Base-by-base conservation (phyloP, 2,113 vertebrate genomes). In the Halichoeres trimaculatus region DNA sequence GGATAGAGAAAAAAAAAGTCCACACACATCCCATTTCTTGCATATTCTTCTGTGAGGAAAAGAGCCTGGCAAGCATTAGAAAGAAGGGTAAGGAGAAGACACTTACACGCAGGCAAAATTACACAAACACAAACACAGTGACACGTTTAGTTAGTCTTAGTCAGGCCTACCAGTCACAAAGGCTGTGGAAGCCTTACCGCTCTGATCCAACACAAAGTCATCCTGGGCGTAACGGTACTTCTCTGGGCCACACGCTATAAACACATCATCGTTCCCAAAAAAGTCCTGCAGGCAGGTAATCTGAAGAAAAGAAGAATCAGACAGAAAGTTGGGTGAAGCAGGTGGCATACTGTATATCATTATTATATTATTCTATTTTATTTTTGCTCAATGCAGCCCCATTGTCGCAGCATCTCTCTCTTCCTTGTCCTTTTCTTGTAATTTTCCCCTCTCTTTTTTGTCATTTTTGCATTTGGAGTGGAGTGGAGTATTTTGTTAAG, bases 251-350 rank as follows among this genome's bases (percentile, higher is more conserved):
- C 98, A 99, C 0, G 98, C 98, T 68, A 99, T 96, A 81, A 99
- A 99, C 70, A 99, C 98, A 2, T 99, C 98, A 23, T 99, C 98
- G 5, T 98, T 97, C n/a, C 96, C 96, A 65, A 99, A 99, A 89
- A 99, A 99, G 74, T 99, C 98, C 90, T 98, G 98, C 86, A 99
- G 93, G 85, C 96, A 95, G 10, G 93, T 95, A 43, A 99, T 94
- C 98, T 99, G 83, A 5, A 89, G 72, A 59, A n/a, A 50, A 80
- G 65, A 47, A 87, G 41, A 26, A 57, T 17, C 20, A 40, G 34
- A 1, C 48, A 12, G 67, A 54, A 17, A 38, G 2, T 60, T 24
- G 57, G 4, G 19, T n/a, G 16, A 36, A 50, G 58, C 16, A 22
- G 10, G 20, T 38, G 12, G 6, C n/a, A n/a, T n/a, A n/a, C n/a